A percentile compares a stretch with the other conserved stretches of the same genome.
These are phyloP conservation scores for Epinotia brunnichana DNA, from an alignment of 2,888 invertebrate species.

Conservation along the genomic window DNA sequence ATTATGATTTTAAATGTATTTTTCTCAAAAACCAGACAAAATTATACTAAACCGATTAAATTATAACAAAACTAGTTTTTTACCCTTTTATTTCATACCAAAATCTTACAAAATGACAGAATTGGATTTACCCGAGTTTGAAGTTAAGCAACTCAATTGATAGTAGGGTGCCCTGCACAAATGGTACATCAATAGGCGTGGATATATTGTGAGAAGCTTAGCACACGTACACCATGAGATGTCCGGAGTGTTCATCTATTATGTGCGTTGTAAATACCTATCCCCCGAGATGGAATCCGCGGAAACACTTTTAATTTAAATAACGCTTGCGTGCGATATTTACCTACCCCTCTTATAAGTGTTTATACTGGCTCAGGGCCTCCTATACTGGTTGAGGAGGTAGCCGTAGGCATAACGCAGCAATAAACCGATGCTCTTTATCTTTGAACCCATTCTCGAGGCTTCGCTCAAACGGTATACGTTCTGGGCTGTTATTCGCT, in stretches of 20 bases:
- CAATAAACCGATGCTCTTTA: slow-evolving; percentile 17
- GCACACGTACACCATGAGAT: slow-evolving; percentile 11
- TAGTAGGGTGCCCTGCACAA: too few relatives aligned
- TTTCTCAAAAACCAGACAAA: too few relatives aligned
- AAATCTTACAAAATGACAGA: too few relatives aligned
- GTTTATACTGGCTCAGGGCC: neutral
- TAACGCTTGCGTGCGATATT: neutral
- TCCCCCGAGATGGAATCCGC: neutral
- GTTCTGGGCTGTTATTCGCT: too few relatives aligned
- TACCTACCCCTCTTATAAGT: neutral
- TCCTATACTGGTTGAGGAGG: neutral
- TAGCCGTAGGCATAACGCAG: neutral
- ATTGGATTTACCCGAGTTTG: too few relatives aligned
- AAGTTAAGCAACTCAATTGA: too few relatives aligned
- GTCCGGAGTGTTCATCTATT: slow-evolving; percentile 24
- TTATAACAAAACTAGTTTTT: too few relatives aligned
- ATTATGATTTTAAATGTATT: too few relatives aligned
- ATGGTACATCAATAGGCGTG: slow-evolving; percentile 26
- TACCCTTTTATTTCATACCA: too few relatives aligned
- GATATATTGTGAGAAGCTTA: slow-evolving; percentile 14
- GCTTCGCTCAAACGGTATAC: neutral
- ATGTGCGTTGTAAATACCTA: slow-evolving; percentile 12
- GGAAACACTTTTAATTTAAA: slow-evolving; percentile 8
- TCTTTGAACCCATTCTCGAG: slow-evolving; percentile 20
- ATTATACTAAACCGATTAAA: too few relatives aligned